phyloP scores from a whole-genome alignment of 2,113 vertebrate genomes.

The Petroica traversi region DNA sequence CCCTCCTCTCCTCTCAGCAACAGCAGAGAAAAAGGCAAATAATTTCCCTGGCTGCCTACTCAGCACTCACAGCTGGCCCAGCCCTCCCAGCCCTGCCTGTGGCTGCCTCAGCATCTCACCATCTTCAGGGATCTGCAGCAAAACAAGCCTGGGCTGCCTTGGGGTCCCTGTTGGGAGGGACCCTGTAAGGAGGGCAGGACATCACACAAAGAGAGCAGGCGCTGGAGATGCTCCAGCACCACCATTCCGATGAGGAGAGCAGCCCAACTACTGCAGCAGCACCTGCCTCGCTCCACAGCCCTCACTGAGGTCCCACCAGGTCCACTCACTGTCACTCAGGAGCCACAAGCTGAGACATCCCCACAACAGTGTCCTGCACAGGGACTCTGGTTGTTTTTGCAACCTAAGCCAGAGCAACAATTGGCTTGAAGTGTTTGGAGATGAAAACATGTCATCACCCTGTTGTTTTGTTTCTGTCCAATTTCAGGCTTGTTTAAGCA shows the following conservation, averaged over 20 bases:
- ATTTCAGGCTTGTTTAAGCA: constrained; percentile 22
- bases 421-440: not conserved
- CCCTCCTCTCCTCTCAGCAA: not conserved
- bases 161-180: not conserved
- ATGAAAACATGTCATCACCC: not conserved
- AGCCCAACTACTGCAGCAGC: not conserved
- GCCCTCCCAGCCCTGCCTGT: not conserved
- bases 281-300: not conserved
- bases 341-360: not conserved
- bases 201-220: not conserved
- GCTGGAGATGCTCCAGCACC: not conserved
- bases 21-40: not conserved
- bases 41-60: not conserved
- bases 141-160: not conserved
- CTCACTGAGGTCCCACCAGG: not conserved
- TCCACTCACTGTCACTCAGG: not conserved
- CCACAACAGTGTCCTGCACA: not conserved
- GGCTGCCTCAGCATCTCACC: not conserved
- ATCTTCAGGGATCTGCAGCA: not conserved
- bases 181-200: not conserved
- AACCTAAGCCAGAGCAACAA: not conserved
- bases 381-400: not conserved
- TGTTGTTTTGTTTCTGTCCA: not conserved
- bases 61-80: not conserved
- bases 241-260: not conserved